phyloP scores from a whole-genome alignment of 2,113 vertebrate genomes.

The Neolamprologus modestus region DNA sequence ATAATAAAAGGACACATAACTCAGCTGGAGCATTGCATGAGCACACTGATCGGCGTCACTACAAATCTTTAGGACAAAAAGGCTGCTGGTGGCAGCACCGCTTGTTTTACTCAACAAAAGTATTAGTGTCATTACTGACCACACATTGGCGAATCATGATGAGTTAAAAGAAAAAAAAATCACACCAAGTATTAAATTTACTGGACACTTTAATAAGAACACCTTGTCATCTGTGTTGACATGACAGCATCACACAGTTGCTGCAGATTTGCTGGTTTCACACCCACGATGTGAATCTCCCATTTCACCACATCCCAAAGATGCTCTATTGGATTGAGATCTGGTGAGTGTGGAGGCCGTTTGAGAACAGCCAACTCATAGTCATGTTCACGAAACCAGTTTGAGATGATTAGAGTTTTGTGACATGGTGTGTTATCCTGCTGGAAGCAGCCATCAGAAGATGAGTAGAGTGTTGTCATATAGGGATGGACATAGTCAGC shows the following conservation, averaged over 20 bases:
- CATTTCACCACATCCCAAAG: background rate
- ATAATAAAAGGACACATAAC: background rate
- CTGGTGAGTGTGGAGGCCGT: background rate
- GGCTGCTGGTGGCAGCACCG: background rate
- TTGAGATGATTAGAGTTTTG: background rate
- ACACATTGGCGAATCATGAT: background rate
- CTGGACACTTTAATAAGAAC: background rate
- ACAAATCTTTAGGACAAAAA: background rate
- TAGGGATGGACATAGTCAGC: background rate
- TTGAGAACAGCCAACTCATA: background rate
- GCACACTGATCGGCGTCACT: background rate
- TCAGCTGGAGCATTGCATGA: background rate
- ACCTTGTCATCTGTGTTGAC: background rate
- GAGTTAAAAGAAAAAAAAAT: background rate
- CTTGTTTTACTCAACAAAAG: background rate
- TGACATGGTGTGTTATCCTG: background rate
- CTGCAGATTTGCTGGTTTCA: background rate
- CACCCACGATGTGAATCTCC: background rate
- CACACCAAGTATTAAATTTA: background rate
- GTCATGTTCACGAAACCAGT: fast-evolving
- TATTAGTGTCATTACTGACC: background rate
- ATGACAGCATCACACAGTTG: background rate
- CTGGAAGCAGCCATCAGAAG: background rate
- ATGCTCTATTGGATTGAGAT: background rate
- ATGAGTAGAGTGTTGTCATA: background rate